Conservation (phyloP, 2,888 invertebrate genomes). For the Sphinx pinastri region DNA sequence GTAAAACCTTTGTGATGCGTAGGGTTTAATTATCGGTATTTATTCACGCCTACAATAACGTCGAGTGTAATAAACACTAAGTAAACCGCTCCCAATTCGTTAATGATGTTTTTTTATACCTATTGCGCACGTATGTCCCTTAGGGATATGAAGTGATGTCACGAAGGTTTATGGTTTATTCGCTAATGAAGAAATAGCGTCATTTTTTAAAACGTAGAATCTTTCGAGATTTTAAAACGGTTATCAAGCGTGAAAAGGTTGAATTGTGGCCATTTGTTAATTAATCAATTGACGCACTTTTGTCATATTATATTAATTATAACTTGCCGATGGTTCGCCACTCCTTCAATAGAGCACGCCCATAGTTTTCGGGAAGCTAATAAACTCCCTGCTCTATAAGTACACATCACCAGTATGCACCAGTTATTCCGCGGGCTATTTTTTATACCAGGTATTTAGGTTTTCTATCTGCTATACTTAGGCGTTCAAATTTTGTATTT, state of each 20-base stretch:
- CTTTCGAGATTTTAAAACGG: too few species aligned
- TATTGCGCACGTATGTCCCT: neutral
- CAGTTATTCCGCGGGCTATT: conserved; percentile 13
- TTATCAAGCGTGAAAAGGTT: too few species aligned
- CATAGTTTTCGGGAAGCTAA: neutral
- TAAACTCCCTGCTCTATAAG: neutral
- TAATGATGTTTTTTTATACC: conserved; percentile 42
- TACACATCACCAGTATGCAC: conserved; percentile 4
- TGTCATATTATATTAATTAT: too few species aligned
- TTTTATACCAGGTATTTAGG: conserved; percentile 34
- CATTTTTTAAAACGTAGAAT: neutral
- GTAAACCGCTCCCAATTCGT: conserved; percentile 51
- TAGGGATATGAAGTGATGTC: neutral
- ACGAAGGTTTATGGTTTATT: neutral
- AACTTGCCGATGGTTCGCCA: neutral
- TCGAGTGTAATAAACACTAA: conserved; percentile 42
- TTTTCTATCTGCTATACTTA: conserved; percentile 37
- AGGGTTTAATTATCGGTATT: conserved; percentile 59
- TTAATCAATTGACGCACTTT: too few species aligned
- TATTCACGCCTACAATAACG: conserved; percentile 48
- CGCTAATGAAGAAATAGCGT: neutral
- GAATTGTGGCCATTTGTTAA: too few species aligned
- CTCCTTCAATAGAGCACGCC: neutral
- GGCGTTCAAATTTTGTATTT: conserved; percentile 41
- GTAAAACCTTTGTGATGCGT: conserved; percentile 52